A percentile compares a stretch with the other conserved stretches of the same genome.
Evolutionary conservation across 2,113 vertebrate species (phyloP).

Genomic region (Aleadryas rufinucha): DNA sequence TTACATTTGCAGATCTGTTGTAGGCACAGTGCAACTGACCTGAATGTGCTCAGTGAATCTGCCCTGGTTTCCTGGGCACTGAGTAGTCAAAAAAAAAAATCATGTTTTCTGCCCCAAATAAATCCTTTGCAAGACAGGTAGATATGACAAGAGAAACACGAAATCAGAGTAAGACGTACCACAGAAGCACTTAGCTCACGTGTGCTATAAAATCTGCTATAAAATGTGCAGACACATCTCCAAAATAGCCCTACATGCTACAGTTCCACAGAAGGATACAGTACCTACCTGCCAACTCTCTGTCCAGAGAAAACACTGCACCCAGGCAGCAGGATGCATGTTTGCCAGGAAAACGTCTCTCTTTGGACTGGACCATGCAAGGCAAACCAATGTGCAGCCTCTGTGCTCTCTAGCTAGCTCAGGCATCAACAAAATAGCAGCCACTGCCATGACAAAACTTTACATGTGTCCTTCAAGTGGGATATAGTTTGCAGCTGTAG

Average conservation of each 20-base stretch:
- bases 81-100: neutral
- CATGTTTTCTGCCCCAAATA: neutral
- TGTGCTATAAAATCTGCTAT: neutral
- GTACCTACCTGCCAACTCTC: neutral
- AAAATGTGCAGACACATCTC: no score
- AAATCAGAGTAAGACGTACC: neutral
- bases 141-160: neutral
- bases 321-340: neutral
- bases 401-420: neutral
- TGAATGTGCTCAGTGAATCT: neutral
- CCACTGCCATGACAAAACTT: neutral
- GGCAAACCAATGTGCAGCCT: neutral
- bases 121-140: neutral
- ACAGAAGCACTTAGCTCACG: neutral
- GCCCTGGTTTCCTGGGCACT: neutral
- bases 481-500: no score
- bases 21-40: neutral
- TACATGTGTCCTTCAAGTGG: neutral
- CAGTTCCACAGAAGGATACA: neutral
- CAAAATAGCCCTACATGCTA: neutral
- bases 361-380: neutral
- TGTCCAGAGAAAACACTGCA: neutral
- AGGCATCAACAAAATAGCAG: neutral
- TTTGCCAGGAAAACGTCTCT: neutral
- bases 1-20: neutral